Conservation (phyloP, 1,140 invertebrate genomes). For the Dinoponera quadriceps region DNA sequence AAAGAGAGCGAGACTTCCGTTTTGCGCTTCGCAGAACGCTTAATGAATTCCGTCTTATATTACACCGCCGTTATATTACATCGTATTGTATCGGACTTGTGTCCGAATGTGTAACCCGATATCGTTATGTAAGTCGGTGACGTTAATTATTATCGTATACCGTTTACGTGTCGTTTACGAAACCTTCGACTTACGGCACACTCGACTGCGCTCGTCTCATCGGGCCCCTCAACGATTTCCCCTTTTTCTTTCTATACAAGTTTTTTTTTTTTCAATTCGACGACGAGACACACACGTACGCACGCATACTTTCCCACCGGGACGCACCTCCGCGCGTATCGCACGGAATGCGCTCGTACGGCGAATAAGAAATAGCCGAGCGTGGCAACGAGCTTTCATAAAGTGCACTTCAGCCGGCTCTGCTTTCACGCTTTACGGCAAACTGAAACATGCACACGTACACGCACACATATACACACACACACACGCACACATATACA, state of each 20-base stretch:
- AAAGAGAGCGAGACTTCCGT: conserved; percentile 51
- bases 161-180: too few relatives aligned
- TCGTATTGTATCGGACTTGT: background rate
- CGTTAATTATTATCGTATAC: too few relatives aligned
- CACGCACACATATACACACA: too few relatives aligned
- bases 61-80: background rate
- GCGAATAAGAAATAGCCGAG: conserved; percentile 18
- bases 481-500: too few relatives aligned
- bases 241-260: background rate
- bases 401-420: conserved; percentile 26
- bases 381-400: conserved; percentile 10
- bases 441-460: conserved; percentile 27
- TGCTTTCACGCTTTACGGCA: conserved; percentile 26
- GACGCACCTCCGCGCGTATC: conserved; percentile 3
- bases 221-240: background rate
- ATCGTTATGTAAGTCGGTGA: background rate
- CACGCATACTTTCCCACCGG: background rate
- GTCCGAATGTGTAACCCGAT: conserved; percentile 13
- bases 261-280: conserved; percentile 2
- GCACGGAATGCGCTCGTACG: conserved; percentile 23
- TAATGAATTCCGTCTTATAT: conserved; percentile 26
- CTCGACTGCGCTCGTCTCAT: background rate
- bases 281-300: background rate
- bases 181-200: background rate
- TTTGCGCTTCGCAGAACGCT: conserved; percentile 36